Evolutionary conservation across 2,797 vertebrate species (phyloP), one percentile per base, ranked within the genome.

Genomic region (Apodemus agrarius): DNA sequence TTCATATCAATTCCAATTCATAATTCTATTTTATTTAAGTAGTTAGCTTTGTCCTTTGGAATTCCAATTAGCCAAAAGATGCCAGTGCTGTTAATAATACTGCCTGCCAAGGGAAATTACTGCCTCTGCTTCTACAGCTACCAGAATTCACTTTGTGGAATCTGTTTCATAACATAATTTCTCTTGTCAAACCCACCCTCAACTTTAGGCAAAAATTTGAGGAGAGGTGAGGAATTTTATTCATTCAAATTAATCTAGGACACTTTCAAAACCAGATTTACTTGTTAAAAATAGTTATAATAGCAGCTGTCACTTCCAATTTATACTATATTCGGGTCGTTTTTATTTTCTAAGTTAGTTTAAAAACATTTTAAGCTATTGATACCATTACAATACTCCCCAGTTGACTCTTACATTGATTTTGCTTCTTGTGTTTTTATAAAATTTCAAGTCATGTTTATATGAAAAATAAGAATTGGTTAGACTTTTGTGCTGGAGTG

Each of bases 21-120:
- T 95, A 95, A 97, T 96, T 78, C 87, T 92, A 69, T 92, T 96
- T 97, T 96, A 96, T 92, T 97, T 97, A 92, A 95, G 89, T 89
- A 59, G 74, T 92, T 96, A 92, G 93, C 89, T 96, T 90, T 96
- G 89, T 97, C 76, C 89, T 97, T 97, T 93, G 91, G 93, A 96
- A 96, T 97, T 95, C 86, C 93, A 92, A 79, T 95, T 96, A 98
- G 86, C 87, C 69, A 80, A 89, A 90, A 26, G 75, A 97, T 95
- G 86, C 86, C 57, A 94, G 59, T 82, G 75, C 84, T 89, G 89
- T 85, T 93, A 72, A 74, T 94, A 87, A 91, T 78, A 74, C 29
- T 92, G 43, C 43, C 75, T 96, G 91, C 95, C 91, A 89, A 94
- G 52, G 57, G 83, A 89, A 96, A 91, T 91, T 81, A 91, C 90